Conservation (phyloP, 2,888 invertebrate species). For the Macaria liturata region DNA sequence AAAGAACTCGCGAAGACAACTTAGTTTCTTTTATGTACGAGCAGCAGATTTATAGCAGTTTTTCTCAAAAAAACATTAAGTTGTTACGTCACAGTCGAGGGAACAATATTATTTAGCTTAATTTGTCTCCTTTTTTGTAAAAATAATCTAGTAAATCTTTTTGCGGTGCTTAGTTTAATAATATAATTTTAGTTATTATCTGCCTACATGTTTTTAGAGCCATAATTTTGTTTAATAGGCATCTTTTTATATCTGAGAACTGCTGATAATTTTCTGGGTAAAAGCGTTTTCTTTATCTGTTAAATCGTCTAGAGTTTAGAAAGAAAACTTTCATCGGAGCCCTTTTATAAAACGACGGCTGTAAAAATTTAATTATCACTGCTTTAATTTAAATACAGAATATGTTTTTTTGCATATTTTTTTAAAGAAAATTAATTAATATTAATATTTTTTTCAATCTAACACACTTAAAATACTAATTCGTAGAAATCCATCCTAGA, state of each 20-base stretch:
- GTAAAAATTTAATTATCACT: no score
- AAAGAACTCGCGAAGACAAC: slow-evolving; percentile 11
- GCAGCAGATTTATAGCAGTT: background rate
- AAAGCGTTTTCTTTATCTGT: slow-evolving; percentile 3
- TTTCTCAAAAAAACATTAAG: slow-evolving; percentile 1
- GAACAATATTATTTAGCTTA: background rate
- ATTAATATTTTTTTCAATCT: no score
- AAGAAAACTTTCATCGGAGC: no score
- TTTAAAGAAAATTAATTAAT: no score
- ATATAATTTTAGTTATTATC: background rate
- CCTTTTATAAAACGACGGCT: no score
- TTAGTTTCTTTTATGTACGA: slow-evolving; percentile 17
- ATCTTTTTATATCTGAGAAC: background rate
- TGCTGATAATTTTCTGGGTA: background rate
- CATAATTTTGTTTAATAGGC: no score
- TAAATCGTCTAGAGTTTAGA: no score
- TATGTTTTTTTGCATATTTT: no score
- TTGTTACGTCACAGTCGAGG: slow-evolving; percentile 4
- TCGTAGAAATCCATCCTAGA: no score
- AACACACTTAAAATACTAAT: no score
- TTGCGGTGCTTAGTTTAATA: background rate
- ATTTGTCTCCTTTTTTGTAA: slow-evolving; percentile 3
- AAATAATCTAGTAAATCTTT: background rate
- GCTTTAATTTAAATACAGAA: no score
- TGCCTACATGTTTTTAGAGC: no score